A percentile compares a stretch with the other conserved stretches of the same genome.
phyloP scores from a whole-genome alignment of 2,888 invertebrate genomes.

The Ornithoptera alexandrae region DNA sequence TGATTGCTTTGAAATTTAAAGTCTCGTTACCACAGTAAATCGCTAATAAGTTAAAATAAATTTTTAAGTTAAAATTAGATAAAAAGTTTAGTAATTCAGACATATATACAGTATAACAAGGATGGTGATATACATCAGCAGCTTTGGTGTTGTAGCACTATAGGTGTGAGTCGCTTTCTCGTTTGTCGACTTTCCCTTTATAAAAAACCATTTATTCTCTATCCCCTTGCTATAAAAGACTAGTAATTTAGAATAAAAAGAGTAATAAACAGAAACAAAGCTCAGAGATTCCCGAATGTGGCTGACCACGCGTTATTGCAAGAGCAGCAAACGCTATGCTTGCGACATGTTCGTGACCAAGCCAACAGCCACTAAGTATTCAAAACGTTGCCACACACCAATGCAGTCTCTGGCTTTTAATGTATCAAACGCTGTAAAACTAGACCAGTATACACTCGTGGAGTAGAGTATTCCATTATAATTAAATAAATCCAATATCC shows the following conservation, averaged over 20 bases:
- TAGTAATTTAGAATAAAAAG: not conserved
- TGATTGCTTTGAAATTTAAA: too few species aligned
- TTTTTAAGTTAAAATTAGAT: too few species aligned
- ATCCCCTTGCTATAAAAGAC: not conserved
- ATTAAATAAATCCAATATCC: not conserved
- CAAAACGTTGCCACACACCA: constrained; percentile 40
- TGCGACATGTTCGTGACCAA: constrained; percentile 59
- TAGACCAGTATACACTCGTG: constrained; percentile 6
- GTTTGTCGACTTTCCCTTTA: too few species aligned
- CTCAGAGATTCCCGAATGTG: constrained; percentile 48
- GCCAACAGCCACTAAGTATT: constrained; percentile 30
- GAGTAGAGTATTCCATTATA: not conserved
- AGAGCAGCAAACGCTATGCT: constrained; percentile 39
- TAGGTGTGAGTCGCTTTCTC: too few species aligned
- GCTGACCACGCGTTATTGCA: constrained; percentile 45
- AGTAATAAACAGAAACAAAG: constrained; percentile 42
- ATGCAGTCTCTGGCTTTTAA: constrained; percentile 35
- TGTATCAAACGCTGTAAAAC: constrained; percentile 25
- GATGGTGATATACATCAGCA: too few species aligned
- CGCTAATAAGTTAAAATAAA: too few species aligned
- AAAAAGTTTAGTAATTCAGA: too few species aligned
- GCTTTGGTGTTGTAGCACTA: too few species aligned
- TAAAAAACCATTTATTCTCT: too few species aligned
- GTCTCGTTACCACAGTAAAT: too few species aligned
- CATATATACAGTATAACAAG: too few species aligned